These are phyloP conservation scores for Drosophila varians DNA, from an alignment of 1,140 invertebrate genomes.

Conservation along the genomic window DNA sequence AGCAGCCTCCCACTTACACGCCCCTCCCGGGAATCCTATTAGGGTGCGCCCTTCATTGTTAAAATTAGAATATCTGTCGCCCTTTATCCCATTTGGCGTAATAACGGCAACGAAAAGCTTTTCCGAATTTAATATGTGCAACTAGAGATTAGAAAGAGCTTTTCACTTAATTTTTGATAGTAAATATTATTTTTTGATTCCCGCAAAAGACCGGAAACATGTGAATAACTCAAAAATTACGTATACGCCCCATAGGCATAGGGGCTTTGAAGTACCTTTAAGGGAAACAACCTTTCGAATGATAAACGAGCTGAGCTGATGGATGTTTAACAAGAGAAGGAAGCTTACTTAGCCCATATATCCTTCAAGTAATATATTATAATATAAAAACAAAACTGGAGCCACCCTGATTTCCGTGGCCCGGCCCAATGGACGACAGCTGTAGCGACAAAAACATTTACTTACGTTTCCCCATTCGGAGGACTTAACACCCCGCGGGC, in stretches of 20 bases:
- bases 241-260: not conserved
- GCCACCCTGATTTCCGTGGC: slow-evolving; percentile 1
- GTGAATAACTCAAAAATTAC: not conserved
- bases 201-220: not conserved
- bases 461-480: slow-evolving; percentile 35
- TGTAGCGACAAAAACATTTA: slow-evolving; percentile 61
- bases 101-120: not conserved
- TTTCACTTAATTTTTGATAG: not conserved
- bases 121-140: not conserved
- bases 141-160: not conserved
- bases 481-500: slow-evolving; percentile 32
- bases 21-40: not conserved
- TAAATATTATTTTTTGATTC: not conserved
- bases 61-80: not conserved
- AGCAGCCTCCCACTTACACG: slow-evolving; percentile 10
- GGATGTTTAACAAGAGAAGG: not conserved
- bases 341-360: no score
- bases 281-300: not conserved
- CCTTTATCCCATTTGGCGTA: not conserved
- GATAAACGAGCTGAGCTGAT: not conserved
- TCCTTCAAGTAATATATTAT: no score
- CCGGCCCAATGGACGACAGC: slow-evolving; percentile 12
- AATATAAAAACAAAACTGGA: not conserved
- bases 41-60: slow-evolving; percentile 10
- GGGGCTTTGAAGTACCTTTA: not conserved